phyloP scores from a whole-genome alignment of 2,797 vertebrate genomes.

The Pristis pectinata region DNA sequence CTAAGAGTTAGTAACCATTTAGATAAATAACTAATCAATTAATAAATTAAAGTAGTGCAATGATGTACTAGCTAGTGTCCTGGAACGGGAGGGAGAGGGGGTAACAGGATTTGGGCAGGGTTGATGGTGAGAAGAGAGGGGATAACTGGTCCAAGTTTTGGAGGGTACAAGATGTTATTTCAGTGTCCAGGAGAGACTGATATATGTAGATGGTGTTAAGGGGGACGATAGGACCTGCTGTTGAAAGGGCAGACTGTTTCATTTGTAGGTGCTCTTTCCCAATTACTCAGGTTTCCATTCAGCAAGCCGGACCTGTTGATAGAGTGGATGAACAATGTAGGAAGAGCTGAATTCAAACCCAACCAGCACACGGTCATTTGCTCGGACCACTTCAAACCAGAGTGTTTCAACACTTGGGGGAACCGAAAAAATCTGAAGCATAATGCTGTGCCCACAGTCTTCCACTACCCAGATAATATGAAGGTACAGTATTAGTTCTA shows the following conservation, averaged over 20 bases:
- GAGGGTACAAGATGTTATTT: neutral
- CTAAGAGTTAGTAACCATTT: neutral
- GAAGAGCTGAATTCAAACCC: conserved; percentile 51
- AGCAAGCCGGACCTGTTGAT: conserved; percentile 53
- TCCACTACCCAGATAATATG: conserved; percentile 41
- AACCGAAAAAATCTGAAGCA: conserved; percentile 57
- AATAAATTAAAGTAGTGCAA: neutral
- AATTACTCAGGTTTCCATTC: conserved; percentile 49
- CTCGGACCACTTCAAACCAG: conserved; percentile 53
- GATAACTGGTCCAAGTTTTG: neutral
- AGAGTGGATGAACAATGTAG: conserved; percentile 55
- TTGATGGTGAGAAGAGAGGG: neutral
- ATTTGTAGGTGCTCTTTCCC: neutral
- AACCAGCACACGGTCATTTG: conserved; percentile 57
- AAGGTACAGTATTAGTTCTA: neutral
- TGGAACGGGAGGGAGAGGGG: too few relatives aligned
- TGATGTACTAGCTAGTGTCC: neutral
- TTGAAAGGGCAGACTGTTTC: too few relatives aligned
- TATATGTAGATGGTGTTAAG: neutral
- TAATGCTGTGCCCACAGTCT: conserved; percentile 54
- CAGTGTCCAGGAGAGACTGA: neutral
- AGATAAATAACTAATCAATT: neutral
- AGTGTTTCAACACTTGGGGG: conserved; percentile 55
- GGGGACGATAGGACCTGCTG: neutral
- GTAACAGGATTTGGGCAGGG: too few relatives aligned